These are phyloP conservation scores for Danio tinwini DNA, from an alignment of 2,797 vertebrate species.

Conservation along the genomic window DNA sequence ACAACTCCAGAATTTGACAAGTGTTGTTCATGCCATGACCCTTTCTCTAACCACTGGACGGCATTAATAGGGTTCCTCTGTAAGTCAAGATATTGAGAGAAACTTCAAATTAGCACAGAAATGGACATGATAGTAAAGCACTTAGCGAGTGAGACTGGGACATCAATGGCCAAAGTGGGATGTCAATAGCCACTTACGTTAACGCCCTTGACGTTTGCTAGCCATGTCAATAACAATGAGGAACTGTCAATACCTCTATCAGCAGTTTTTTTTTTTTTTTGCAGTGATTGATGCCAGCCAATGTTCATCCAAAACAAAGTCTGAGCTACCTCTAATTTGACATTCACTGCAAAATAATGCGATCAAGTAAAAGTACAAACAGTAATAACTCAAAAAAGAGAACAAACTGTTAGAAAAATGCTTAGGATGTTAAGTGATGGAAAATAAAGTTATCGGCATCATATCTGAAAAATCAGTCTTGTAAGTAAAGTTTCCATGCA, in stretches of 20 bases:
- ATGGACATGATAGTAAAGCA: constrained; percentile 45
- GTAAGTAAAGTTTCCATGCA: constrained; percentile 46
- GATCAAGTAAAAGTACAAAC: background rate
- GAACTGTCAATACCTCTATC: constrained; percentile 71
- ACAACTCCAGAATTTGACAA: constrained; percentile 4
- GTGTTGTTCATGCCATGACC: constrained; percentile 3
- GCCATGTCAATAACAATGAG: constrained; percentile 83
- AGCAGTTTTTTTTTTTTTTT: background rate
- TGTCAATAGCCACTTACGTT: constrained; percentile 79
- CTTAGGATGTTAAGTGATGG: background rate
- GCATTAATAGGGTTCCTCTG: constrained; percentile 19
- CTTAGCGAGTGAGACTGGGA: constrained; percentile 65
- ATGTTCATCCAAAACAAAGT: background rate
- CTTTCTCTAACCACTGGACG: background rate
- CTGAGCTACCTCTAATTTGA: background rate
- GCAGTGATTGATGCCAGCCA: constrained; percentile 57
- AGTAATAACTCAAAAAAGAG: background rate
- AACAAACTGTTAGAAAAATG: background rate
- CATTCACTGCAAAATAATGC: background rate
- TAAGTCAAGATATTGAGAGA: constrained; percentile 44
- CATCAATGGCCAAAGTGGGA: constrained; percentile 77
- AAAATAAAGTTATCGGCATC: constrained; percentile 7
- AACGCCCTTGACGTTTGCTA: constrained; percentile 77
- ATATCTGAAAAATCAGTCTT: constrained; percentile 43
- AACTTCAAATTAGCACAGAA: constrained; percentile 45